A percentile compares a stretch with the other conserved stretches of the same genome.
Evolutionary conservation across 2,888 invertebrate species (phyloP).

Genomic region (Clanis bilineata): DNA sequence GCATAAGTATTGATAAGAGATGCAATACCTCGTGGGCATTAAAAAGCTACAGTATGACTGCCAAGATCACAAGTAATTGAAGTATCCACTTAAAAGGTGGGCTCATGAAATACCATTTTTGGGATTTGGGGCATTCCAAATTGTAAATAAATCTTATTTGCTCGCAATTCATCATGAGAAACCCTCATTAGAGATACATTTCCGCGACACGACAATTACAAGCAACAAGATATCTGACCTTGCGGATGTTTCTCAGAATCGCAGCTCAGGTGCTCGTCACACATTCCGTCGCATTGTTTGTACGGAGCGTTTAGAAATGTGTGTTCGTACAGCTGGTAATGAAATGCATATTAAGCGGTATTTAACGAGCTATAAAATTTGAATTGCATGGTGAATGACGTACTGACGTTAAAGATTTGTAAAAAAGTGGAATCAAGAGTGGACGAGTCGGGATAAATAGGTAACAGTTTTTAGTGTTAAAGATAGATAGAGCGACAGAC

Average conservation of each 20-base stretch:
- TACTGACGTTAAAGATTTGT: neutral
- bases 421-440: neutral
- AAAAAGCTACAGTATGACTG: no score
- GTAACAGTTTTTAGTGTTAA: no score
- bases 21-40: no score
- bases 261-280: conserved; percentile 51
- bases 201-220: conserved; percentile 18
- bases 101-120: no score
- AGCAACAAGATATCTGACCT: conserved; percentile 49
- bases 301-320: conserved; percentile 26
- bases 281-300: conserved; percentile 51
- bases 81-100: no score
- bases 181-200: conserved; percentile 2
- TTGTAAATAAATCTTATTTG: no score
- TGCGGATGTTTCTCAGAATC: conserved; percentile 53
- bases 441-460: neutral
- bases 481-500: no score
- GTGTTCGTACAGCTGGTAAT: conserved; percentile 6
- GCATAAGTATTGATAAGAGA: no score
- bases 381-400: neutral
- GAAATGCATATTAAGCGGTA: neutral
- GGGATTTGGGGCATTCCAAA: no score
- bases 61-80: no score
- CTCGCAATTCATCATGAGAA: neutral
- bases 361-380: neutral